Evolutionary conservation across 2,113 vertebrate species (phyloP), one percentile per base, ranked within the genome.

Genomic region (Aplodontia rufa): DNA sequence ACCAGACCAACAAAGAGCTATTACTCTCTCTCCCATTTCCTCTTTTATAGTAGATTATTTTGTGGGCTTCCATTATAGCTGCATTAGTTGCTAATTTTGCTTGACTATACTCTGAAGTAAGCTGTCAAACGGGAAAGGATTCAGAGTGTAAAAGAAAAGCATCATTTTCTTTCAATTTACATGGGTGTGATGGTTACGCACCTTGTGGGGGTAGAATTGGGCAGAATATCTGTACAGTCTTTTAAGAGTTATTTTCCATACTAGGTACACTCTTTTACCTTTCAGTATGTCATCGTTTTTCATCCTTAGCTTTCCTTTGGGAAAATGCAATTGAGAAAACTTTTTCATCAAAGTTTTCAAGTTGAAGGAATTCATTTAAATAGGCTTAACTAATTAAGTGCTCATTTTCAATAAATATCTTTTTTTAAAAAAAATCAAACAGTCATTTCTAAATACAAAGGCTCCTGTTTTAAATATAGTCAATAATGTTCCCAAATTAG

Each of bases 401-500:
- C 14, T 91, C 20, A 49, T 51, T 71, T 93, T 69, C 55, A 83
- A 42, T 83, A 92, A 84, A 49, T 92, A 62, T 74, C 72, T 75
- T 60, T 4, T n/a, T n/a, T n/a, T n/a, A n/a, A 85, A 42, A 58
- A 60, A 37, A 64, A 86, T 10, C n/a, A n/a, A n/a, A n/a, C 8
- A 58, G 35, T 78, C n/a, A 81, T 60, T 37, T 87, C 30, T 62
- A n/a, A 87, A 76, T 72, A 94, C 20, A 88, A 95, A 88, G 10
- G 37, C 12, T 35, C 26, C 20, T 78, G 51, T 78, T 83, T 93
- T 85, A 93, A 96, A 90, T 87, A 81, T 79, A 86, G 81, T 84
- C 71, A 90, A 82, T 90, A 88, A 51, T 53, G 14, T 89, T 89
- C 53, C 84, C 26, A 37, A 51, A 26, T 89, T 86, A 47, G 45